Percentiles rank a stretch among this genome's conserved stretches.
Evolutionary conservation across 2,797 vertebrate genomes (phyloP).

Genomic region (Hephaestus fuliginosus): DNA sequence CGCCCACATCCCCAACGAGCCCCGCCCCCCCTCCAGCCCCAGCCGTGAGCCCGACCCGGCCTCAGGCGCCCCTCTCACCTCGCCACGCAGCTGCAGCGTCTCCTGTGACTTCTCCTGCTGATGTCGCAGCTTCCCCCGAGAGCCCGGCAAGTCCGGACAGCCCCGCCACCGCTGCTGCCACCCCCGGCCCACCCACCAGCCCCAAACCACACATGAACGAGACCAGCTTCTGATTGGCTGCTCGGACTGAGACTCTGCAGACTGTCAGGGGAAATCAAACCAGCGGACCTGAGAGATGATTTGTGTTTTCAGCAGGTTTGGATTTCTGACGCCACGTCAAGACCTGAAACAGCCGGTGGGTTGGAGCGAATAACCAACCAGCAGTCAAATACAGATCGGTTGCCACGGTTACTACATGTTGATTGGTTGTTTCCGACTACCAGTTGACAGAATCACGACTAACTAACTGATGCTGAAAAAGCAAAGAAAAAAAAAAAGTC

Average conservation of each 20-base stretch:
- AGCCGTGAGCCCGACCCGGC: conserved; percentile 57
- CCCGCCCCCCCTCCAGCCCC: conserved; percentile 32
- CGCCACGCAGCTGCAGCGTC: conserved; percentile 14
- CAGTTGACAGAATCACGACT: not conserved
- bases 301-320: not conserved
- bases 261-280: too few species aligned
- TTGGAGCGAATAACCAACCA: not conserved
- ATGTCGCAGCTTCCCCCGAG: conserved; percentile 52
- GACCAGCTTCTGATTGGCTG: conserved; percentile 89
- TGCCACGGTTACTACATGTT: not conserved
- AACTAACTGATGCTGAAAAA: not conserved
- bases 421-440: not conserved
- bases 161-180: not conserved
- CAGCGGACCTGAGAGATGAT: not conserved
- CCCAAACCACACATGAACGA: conserved; percentile 90
- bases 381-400: not conserved
- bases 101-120: conserved; percentile 22
- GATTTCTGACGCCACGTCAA: too few species aligned
- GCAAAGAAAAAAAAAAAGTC: too few species aligned
- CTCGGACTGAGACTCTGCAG: not conserved
- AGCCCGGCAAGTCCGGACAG: conserved; percentile 23
- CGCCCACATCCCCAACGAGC: conserved; percentile 55
- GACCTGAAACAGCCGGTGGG: not conserved
- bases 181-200: conserved; percentile 62
- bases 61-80: conserved; percentile 53